Conservation (phyloP, 2,888 invertebrate species). For the Lepidochrysops patricia region DNA sequence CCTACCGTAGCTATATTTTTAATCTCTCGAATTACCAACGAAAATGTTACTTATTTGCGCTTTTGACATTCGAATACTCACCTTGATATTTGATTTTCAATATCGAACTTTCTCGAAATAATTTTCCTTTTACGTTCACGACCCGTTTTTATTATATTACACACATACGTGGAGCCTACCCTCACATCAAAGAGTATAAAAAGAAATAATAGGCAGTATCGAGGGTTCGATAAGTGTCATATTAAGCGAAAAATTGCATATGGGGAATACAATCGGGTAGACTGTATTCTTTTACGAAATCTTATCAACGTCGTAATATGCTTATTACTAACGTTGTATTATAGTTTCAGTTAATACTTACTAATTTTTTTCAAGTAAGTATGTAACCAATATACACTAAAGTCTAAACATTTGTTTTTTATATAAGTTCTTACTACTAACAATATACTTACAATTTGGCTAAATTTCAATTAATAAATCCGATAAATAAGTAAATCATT, state of each 20-base stretch:
- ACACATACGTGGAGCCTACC: constrained; percentile 33
- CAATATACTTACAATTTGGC: too few species aligned
- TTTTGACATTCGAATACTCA: constrained; percentile 16
- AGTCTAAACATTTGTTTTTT: too few species aligned
- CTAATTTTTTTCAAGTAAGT: too few species aligned
- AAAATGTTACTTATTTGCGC: background rate
- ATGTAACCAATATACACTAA: too few species aligned
- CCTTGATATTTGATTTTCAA: constrained; percentile 3
- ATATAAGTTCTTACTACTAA: too few species aligned
- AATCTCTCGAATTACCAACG: background rate
- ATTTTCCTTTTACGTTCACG: constrained; percentile 26
- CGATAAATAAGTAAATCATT: too few species aligned
- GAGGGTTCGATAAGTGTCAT: constrained; percentile 21
- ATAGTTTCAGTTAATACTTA: background rate
- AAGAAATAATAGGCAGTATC: constrained; percentile 32
- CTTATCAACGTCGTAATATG: background rate
- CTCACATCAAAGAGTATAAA: constrained; percentile 46
- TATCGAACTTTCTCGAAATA: constrained; percentile 17
- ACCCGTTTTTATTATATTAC: constrained; percentile 46
- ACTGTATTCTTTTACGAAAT: background rate
- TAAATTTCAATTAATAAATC: too few species aligned
- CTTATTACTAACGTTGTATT: too few species aligned
- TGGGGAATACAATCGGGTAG: background rate
- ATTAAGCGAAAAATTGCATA: constrained; percentile 18
- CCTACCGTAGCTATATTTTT: background rate